phyloP scores from a whole-genome alignment of 2,888 invertebrate genomes.

The Parnassius glacialis region DNA sequence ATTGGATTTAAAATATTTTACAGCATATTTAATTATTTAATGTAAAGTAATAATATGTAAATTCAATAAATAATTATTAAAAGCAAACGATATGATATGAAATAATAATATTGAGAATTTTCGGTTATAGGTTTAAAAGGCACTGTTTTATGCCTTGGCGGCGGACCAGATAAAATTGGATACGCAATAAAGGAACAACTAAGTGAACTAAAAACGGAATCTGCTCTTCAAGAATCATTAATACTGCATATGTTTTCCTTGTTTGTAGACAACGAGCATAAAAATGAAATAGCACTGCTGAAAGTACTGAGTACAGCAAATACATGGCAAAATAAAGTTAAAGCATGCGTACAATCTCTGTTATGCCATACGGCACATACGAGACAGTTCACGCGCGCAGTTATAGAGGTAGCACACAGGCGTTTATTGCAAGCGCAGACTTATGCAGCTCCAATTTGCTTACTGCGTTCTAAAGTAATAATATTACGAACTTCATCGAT shows the following conservation, averaged over 20 bases:
- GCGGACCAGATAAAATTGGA: background rate
- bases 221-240: background rate
- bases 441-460: background rate
- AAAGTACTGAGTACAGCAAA: background rate
- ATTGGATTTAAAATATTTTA: no score
- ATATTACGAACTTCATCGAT: background rate
- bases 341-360: background rate
- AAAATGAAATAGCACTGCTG: background rate
- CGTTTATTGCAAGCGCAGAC: background rate
- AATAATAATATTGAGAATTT: no score
- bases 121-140: background rate
- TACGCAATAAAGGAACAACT: background rate
- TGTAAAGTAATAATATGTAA: no score
- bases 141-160: background rate
- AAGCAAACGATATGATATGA: no score
- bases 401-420: background rate
- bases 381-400: background rate
- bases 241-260: background rate
- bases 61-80: no score
- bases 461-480: background rate
- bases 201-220: background rate
- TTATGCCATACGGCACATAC: background rate
- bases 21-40: no score
- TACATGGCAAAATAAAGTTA: background rate
- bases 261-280: background rate